Evolutionary conservation across 2,888 invertebrate genomes (phyloP).

Genomic region (Hemistola chrysoprasaria): DNA sequence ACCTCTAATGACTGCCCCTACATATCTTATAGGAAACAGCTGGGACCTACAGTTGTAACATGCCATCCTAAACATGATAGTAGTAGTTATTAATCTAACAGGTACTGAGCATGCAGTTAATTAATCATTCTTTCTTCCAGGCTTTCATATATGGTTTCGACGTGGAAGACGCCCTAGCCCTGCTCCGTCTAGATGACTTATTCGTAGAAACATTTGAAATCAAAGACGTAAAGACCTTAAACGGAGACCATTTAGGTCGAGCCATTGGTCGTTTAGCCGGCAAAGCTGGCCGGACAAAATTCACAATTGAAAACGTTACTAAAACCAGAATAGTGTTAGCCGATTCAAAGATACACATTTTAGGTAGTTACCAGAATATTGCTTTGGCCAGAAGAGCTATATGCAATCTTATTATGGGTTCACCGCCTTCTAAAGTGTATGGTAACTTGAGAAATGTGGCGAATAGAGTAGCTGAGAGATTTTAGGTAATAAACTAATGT

Average conservation of each 20-base stretch:
- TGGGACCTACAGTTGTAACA: too few species aligned
- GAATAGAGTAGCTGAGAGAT: constrained; percentile 90
- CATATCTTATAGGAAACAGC: too few species aligned
- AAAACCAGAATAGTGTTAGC: constrained; percentile 99
- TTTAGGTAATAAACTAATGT: constrained; percentile 69
- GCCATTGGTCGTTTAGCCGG: constrained; percentile 99
- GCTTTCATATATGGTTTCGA: constrained; percentile 98
- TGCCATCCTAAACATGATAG: not conserved
- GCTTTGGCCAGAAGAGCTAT: constrained; percentile 96
- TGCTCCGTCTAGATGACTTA: constrained; percentile 96
- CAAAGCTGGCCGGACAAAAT: constrained; percentile 98
- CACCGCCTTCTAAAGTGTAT: constrained; percentile 98
- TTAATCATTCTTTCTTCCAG: constrained; percentile 48
- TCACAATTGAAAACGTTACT: constrained; percentile 99
- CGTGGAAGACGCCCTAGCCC: constrained; percentile 97
- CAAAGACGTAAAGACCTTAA: constrained; percentile 96
- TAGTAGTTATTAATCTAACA: too few species aligned
- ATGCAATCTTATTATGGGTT: constrained; percentile 97
- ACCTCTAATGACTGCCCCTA: too few species aligned
- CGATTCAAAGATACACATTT: constrained; percentile 97
- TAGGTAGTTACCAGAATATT: constrained; percentile 98
- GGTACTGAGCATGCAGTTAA: too few species aligned
- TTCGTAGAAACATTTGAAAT: constrained; percentile 99
- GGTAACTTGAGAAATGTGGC: constrained; percentile 95
- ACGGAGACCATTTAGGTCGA: constrained; percentile 97